Conservation (phyloP, 1,140 invertebrate genomes). For the Achatina immaculata region DNA sequence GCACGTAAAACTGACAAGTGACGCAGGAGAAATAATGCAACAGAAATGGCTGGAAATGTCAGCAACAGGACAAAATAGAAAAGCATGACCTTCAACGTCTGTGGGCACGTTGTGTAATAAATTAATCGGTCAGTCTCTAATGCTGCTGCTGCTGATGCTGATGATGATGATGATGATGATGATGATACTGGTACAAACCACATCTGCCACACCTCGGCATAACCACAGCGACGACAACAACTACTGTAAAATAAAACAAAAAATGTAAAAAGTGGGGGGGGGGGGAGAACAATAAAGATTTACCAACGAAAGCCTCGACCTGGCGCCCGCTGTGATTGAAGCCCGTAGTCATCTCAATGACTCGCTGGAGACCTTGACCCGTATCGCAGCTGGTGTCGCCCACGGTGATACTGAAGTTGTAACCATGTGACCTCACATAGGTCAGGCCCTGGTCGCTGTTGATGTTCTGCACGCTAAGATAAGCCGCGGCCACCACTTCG, state of each 20-base stretch:
- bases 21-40: not conserved
- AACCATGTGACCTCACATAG: not conserved
- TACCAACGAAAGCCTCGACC: conserved; percentile 16
- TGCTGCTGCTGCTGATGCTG: too few relatives aligned
- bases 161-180: too few relatives aligned
- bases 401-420: conserved; percentile 25
- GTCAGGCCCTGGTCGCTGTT: conserved; percentile 7
- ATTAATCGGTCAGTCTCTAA: not conserved
- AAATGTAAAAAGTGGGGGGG: too few relatives aligned
- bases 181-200: not conserved
- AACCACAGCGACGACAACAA: too few relatives aligned
- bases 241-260: too few relatives aligned
- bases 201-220: not conserved
- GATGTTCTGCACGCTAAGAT: conserved; percentile 11
- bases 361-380: conserved; percentile 4
- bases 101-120: not conserved
- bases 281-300: too few relatives aligned
- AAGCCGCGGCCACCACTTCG: conserved; percentile 17
- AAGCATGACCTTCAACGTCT: not conserved
- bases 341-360: conserved; percentile 15
- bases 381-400: conserved; percentile 27
- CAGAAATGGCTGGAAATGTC: not conserved
- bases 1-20: not conserved
- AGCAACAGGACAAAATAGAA: not conserved
- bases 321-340: not conserved